Evolutionary conservation across 2,888 invertebrate species (phyloP), one percentile per base, ranked within the genome.

Genomic region (Trimorus sp.): DNA sequence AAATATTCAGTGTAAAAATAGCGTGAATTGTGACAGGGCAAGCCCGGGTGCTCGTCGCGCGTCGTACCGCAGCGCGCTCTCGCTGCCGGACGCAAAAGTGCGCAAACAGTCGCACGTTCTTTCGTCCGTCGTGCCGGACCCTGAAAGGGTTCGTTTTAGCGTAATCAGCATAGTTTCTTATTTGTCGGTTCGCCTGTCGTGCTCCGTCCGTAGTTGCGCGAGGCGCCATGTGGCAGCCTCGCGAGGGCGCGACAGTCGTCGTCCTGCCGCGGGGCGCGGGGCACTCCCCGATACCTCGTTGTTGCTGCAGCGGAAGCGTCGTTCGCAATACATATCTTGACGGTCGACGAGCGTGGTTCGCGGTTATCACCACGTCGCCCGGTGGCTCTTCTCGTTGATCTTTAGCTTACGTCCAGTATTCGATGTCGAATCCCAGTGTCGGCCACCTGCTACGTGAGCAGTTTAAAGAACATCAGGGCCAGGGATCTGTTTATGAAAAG

Each of bases 381-480:
- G 60, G 62, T 77, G 70, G 71, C 62, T 59, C 60, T 77, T 65
- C 71, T 79, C 79, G 81, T 71, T 75, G 59, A 56, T 66, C 38
- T 69, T 89, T 88, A 91, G 87, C 87, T 90, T 85, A 89, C 88
- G 87, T 92, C 92, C 89, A 91, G 88, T 84, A 88, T 87, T 88
- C 87, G 90, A 86, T 87, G 86, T 86, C 88, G 87, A 85, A 88
- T 85, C 85, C 86, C 85, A 84, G 85, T 80, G 82, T 86, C 86
- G 92, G 93, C 95, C 93, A 88, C 93, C 92, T 95, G 95, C 97
- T 97, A 98, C 96, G 97, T 98, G 91, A 98, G 94, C 94, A 98
- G 94, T 93, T 98, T 98, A 94, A 97, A 96, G 94, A 98, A 98
- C 95, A 98, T 96, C 93, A 98, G 95, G 92, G 97, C 98, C 94